Evolutionary conservation across 2,888 invertebrate genomes (phyloP), one percentile per base, ranked within the genome.

Genomic region (Drosophila hamatofila): DNA sequence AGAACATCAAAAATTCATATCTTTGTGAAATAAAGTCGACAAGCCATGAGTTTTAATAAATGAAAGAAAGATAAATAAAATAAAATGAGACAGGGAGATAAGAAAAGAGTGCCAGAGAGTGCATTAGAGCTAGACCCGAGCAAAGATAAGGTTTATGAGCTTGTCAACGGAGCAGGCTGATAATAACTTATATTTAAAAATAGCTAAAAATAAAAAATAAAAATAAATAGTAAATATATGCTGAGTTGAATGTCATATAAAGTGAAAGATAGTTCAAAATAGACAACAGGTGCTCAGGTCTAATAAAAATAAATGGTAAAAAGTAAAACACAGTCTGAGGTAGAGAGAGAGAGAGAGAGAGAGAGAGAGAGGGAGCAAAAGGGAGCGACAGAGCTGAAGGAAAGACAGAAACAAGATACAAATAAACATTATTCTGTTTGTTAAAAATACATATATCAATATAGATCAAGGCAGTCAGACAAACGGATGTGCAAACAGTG

Each of bases 51-150:
- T n/a, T n/a, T n/a, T n/a, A n/a, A 27, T 49, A 33, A 8, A 18
- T 33, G 49, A 49, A 33, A 14, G 2, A 18, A 33, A 33, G 30
- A 30, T 49, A 33, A 49, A 49, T 8, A 49, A 33, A 49, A 49
- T 8, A 49, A 30, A 14, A 14, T 18, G 8, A 3, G 49, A 49
- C 33, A 30, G 30, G 30, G 1, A 33, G 49, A 49, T 49, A 49
- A 49, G 49, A 33, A 33, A 3, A 49, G 49, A 49, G 49, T 30
- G 30, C 18, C 18, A 33, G 18, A 21, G 30, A 49, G 49, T 33
- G 12, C 49, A 18, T 30, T 49, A 33, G 49, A 49, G 1, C 49
- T 49, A 30, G 49, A 30, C 30, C 30, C 7, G 30, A 18, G 0
- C 11, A 12, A 8, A 14, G 30, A 30, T 49, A 49, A 49, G 14